Base-by-base conservation (phyloP, 2,888 invertebrate species). In the Tribolium freemani region DNA sequence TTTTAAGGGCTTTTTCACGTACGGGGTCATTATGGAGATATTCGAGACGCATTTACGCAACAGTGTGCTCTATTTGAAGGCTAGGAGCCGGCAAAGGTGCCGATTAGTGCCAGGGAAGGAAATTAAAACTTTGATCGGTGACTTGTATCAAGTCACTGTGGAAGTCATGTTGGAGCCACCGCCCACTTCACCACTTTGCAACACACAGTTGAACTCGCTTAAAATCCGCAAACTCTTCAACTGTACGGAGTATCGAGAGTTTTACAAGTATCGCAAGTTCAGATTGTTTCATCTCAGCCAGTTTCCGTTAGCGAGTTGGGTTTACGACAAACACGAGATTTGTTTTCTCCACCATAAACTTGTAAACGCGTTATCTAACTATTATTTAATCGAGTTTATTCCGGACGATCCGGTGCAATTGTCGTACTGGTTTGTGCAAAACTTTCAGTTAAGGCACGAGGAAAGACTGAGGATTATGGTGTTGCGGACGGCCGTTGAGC, bases 381-480 rank as follows among this genome's bases (percentile, higher is more conserved):
- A 82, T 75, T 72, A 72, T 61, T 44, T 68, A 10, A 48, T 61
- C 4, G 87, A 88, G 75, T 88, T 88, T 70, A 88, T 93, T 85
- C 93, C 93, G 3, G 86, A 86, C 45, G 92, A 93, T 86, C 91
- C 93, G 0, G 87, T 89, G 5, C 90, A 91, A 71, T 87, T 95
- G 74, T 94, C 94, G 0, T 95, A 91, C 84, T 96, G 95, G 95
- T 90, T 94, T 61, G 92, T 93, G 8, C 92, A 93, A 75, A 94
- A 93, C 86, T 88, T 94, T 57, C 92, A 93, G 31, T 85, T 95
- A 11, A 90, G 90, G 58, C 91, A 93, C 78, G 86, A 87, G 11
- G 90, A 92, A 79, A 87, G 92, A 77, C 85, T 93, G 26, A 86
- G 88, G 9, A 87, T 94, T 60, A 88, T 96, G 72, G 87, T 88